Conservation (phyloP, 2,797 vertebrate species). For the Novumbra hubbsi region DNA sequence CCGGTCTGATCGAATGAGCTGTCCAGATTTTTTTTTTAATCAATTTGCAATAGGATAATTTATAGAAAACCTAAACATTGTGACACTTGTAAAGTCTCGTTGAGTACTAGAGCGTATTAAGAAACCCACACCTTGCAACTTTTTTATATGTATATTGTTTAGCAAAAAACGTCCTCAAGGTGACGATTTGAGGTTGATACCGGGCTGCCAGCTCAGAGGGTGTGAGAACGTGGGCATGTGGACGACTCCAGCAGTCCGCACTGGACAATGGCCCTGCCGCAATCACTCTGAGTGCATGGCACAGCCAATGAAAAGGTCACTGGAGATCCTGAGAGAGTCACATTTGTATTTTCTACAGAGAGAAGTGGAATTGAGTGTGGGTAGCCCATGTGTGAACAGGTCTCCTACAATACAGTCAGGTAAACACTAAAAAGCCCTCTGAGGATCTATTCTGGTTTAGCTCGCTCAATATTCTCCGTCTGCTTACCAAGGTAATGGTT, state of each 20-base stretch:
- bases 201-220: too few relatives aligned
- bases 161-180: too few relatives aligned
- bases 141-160: too few relatives aligned
- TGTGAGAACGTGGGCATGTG: not conserved
- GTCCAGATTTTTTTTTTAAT: too few relatives aligned
- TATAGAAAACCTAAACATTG: too few relatives aligned
- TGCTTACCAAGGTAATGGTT: not conserved
- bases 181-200: too few relatives aligned
- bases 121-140: too few relatives aligned
- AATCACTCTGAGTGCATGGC: constrained; percentile 13
- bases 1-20: too few relatives aligned
- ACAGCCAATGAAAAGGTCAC: constrained; percentile 9
- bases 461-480: not conserved
- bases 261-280: constrained; percentile 10
- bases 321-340: not conserved
- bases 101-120: too few relatives aligned
- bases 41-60: too few relatives aligned
- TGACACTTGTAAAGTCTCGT: too few relatives aligned
- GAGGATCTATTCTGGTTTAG: not conserved
- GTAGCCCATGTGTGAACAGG: not conserved
- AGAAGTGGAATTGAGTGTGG: not conserved
- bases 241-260: not conserved
- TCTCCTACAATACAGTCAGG: not conserved
- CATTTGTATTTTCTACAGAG: not conserved
- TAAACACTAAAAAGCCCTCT: not conserved